Percentiles rank a stretch among this genome's conserved stretches.
Conservation (phyloP, 2,888 invertebrate species). For the Andrena fulva region DNA sequence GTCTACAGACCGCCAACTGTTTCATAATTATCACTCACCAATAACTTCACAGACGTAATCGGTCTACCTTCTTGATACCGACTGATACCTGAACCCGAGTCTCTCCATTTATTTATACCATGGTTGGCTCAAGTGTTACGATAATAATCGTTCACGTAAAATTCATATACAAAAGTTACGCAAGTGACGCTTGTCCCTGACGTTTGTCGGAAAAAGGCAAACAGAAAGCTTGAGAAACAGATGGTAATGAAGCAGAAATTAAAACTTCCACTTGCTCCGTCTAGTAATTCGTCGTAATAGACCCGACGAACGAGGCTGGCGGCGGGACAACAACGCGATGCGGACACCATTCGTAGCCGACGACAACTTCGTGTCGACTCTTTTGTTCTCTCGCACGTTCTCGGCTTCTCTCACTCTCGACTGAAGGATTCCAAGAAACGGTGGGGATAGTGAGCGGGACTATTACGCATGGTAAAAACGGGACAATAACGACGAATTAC, state of each 20-base stretch:
- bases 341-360: too few species aligned
- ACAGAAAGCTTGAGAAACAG: neutral
- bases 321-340: too few species aligned
- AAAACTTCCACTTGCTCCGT: too few species aligned
- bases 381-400: too few species aligned
- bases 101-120: neutral
- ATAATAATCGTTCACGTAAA: neutral
- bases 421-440: too few species aligned
- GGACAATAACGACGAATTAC: too few species aligned
- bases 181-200: neutral
- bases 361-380: too few species aligned
- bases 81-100: neutral
- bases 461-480: too few species aligned
- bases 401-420: too few species aligned
- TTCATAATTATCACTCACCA: neutral
- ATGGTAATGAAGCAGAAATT: neutral
- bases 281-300: too few species aligned
- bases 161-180: neutral
- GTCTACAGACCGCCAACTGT: neutral
- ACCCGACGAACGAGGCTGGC: too few species aligned
- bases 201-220: neutral
- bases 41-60: neutral
- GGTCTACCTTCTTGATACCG: neutral
- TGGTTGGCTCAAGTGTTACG: neutral
- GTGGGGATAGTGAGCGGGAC: too few species aligned